phyloP scores from a whole-genome alignment of 2,113 vertebrate species.

The Phalacrocorax pelagicus region DNA sequence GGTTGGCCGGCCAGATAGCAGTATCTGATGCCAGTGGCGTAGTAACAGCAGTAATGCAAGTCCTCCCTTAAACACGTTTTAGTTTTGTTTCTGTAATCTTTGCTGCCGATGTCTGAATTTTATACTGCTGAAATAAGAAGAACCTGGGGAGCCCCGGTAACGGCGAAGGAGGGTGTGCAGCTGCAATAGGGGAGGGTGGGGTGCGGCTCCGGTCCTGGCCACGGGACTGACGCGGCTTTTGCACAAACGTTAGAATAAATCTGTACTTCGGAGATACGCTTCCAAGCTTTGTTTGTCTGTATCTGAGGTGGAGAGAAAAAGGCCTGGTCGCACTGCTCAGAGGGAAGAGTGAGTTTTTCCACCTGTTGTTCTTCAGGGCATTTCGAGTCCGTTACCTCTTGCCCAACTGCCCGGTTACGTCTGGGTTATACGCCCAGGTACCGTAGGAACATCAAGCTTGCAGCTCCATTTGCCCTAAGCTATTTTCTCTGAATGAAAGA shows the following conservation, averaged over 20 bases:
- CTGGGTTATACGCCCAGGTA: not conserved
- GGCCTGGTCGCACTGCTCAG: not conserved
- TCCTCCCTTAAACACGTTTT: not conserved
- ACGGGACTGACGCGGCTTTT: not conserved
- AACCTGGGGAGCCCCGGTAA: not conserved
- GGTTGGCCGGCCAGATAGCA: not conserved
- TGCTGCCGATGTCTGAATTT: not conserved
- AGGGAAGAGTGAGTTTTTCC: not conserved
- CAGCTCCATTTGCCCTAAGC: fast-evolving
- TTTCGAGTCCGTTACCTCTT: no score
- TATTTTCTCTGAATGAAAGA: not conserved
- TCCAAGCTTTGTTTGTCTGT: not conserved
- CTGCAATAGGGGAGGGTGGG: not conserved
- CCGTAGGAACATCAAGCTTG: fast-evolving
- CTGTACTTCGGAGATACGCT: not conserved
- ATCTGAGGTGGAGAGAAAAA: not conserved
- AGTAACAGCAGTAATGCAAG: not conserved
- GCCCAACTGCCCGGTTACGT: fast-evolving
- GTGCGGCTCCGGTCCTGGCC: not conserved
- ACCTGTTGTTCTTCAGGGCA: not conserved
- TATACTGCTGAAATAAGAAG: not conserved
- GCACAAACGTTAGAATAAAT: no score
- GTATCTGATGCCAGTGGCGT: not conserved
- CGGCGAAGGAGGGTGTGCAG: fast-evolving
- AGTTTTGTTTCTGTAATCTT: not conserved